A percentile compares a stretch with the other conserved stretches of the same genome.
These are phyloP conservation scores for Folsomia manolachei DNA, from an alignment of 2,888 invertebrate species.

Conservation along the genomic window DNA sequence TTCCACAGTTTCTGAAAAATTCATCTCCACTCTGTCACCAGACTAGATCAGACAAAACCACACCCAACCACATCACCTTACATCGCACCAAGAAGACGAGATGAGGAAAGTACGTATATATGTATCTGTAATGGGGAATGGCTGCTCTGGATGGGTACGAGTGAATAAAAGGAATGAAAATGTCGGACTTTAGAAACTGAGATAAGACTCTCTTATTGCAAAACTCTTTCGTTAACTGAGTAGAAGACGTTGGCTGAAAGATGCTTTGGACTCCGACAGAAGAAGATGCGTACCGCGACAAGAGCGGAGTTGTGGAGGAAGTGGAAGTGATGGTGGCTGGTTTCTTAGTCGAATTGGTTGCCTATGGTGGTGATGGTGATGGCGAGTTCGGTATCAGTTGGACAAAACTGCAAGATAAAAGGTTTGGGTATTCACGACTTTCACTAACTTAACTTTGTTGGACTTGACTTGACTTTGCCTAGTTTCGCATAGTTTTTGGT, in stretches of 20 bases:
- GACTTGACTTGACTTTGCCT: neutral
- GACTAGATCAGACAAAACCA: too few relatives aligned
- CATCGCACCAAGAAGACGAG: too few relatives aligned
- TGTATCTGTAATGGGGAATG: too few relatives aligned
- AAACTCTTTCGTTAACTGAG: neutral
- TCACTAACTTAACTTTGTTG: neutral
- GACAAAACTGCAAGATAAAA: constrained; percentile 7
- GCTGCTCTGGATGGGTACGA: neutral
- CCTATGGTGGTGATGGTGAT: neutral
- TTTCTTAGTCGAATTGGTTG: too few relatives aligned
- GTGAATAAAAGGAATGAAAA: neutral
- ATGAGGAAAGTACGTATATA: neutral
- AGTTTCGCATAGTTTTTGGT: neutral
- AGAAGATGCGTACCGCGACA: neutral
- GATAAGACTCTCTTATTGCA: neutral
- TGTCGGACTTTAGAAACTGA: neutral
- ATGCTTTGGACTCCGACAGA: neutral
- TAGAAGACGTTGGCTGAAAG: neutral
- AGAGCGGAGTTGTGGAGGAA: neutral
- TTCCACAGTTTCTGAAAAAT: neutral
- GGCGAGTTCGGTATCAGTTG: constrained; percentile 18
- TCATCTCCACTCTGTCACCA: neutral
- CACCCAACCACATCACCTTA: too few relatives aligned
- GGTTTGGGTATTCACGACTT: constrained; percentile 7
- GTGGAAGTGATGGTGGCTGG: too few relatives aligned